These are phyloP conservation scores for Dreissena polymorpha DNA, from an alignment of 1,140 invertebrate species.

Conservation along the genomic window DNA sequence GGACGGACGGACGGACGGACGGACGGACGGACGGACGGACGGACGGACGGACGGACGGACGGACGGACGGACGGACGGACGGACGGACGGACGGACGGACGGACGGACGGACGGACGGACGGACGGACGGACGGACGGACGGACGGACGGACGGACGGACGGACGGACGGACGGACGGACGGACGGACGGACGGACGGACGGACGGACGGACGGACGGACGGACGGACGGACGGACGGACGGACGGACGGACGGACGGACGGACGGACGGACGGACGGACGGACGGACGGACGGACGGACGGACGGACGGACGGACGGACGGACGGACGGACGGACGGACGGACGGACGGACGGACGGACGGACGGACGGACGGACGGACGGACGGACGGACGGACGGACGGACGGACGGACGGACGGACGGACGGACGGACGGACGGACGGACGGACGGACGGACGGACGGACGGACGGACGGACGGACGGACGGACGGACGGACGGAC, in stretches of 20 bases:
- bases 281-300: constrained; percentile 6
- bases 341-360: constrained; percentile 6
- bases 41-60: too few relatives aligned
- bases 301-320: constrained; percentile 6
- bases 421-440: not conserved
- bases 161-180: too few relatives aligned
- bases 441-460: not conserved
- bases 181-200: not conserved
- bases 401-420: not conserved
- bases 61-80: not conserved
- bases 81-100: not conserved
- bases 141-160: not conserved
- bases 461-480: not conserved
- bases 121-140: not conserved
- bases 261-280: not conserved
- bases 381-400: constrained; percentile 1
- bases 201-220: too few relatives aligned
- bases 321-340: constrained; percentile 6
- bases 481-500: too few relatives aligned
- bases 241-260: not conserved
- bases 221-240: not conserved
- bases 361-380: constrained; percentile 6
- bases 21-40: too few relatives aligned
- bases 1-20: too few relatives aligned
- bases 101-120: too few relatives aligned